Evolutionary conservation across 2,113 vertebrate species (phyloP), one percentile per base, ranked within the genome.

Genomic region (Limnothrissa miodon): DNA sequence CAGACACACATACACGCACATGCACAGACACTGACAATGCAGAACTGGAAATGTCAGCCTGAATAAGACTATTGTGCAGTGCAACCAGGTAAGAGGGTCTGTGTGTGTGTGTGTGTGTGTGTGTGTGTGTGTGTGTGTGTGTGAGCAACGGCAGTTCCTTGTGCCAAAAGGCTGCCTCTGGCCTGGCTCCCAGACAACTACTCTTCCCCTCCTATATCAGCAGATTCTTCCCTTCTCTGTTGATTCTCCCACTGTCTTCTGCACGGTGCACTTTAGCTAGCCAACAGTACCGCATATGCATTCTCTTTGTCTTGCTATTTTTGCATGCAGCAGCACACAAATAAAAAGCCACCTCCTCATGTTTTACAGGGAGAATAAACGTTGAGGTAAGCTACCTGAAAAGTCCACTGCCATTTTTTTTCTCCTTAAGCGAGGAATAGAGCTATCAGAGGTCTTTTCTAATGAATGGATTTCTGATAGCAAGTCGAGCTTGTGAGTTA

Each of bases 401-500:
- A 74, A 74, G 42, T 42, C 42, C 11, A 70, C 25, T 29, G 3
- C 11, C 1, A 13, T 7, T 7, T 29, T 11, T 62, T 74, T 33
- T 17, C 36, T 36, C 8, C 13, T 11, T 15, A 7, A 4, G 17
- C 36, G 78, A 78, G 74, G 0, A 23, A 45, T 33, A 80, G 46
- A 79, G 78, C 66, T 66, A 48, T 62, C 74, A 23, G 62, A 48
- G 78, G 70, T 70, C 70, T 78, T 33, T 3, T 1, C 39, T 15
- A 44, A 83, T 83, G 85, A 86, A 79, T 59, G 46, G 81, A 80
- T 86, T 81, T 56, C 82, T 83, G 45, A 59, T 80, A 59, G 45
- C 25, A 80, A 80, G 70, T 15, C 13, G 29, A 66, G 80, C 42
- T 45, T 70, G 29, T 36, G 74, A 62, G 78, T 45, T 78, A n/a